phyloP scores from a whole-genome alignment of 2,113 vertebrate species.

The Mormyrus iriodes region DNA sequence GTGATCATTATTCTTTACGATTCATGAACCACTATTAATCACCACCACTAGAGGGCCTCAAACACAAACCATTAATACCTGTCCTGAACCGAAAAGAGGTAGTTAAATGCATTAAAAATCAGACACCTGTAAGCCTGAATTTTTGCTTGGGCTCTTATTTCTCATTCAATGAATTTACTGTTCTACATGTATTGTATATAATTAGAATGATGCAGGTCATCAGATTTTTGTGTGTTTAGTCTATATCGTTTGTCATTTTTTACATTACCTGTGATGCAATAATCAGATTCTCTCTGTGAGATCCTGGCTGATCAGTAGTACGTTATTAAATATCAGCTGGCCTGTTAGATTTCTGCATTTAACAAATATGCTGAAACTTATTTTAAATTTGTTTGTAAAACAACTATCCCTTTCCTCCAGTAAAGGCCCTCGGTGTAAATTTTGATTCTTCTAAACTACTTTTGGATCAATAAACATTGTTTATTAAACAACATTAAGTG shows the following conservation, averaged over 20 bases:
- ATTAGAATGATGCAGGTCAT: neutral
- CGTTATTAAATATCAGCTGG: neutral
- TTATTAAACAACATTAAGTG: too few species aligned
- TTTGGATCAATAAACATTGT: neutral
- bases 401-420: neutral
- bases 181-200: neutral
- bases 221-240: neutral
- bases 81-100: neutral
- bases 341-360: neutral
- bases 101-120: neutral
- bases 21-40: neutral
- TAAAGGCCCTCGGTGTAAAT: neutral
- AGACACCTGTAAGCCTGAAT: neutral
- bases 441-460: neutral
- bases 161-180: neutral
- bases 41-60: slow-evolving; percentile 26
- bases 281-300: neutral
- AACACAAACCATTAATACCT: neutral
- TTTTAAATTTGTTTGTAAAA: neutral
- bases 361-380: neutral
- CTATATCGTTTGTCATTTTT: neutral
- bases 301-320: neutral
- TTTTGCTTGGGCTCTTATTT: neutral
- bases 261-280: neutral
- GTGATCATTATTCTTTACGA: neutral